Evolutionary conservation across 2,888 invertebrate genomes (phyloP), one percentile per base, ranked within the genome.

Genomic region (Zhengitettix transpicula): DNA sequence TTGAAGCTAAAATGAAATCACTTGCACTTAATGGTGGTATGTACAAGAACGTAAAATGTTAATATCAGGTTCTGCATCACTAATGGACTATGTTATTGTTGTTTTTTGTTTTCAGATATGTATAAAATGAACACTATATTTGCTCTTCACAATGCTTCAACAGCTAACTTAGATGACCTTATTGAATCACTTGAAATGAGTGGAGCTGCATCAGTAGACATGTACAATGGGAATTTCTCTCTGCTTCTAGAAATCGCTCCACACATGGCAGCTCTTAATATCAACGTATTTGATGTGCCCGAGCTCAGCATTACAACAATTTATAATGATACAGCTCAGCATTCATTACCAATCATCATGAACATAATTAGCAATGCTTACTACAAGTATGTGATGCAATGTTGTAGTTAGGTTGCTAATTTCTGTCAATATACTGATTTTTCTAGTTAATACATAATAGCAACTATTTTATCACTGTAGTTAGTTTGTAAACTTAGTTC

Each of bases 261-360:
- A 1, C 82, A 84, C 65, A 81, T 86, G 73, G 85, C 82, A 17
- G 84, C 83, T 2, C 77, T 83, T 64, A 82, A 81, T 68, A 71
- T 86, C 56, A 78, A 76, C 56, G 75, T 76, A 12, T 81, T 80
- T 64, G 70, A 74, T 58, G 53, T 60, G 58, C 76, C 79, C 0
- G 78, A 77, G 61, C 77, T 81, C 58, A 78, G 78, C 63, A 73
- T 84, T 17, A 80, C 81, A 65, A 76, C 83, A 51, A 78, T 83
- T 63, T 87, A 87, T 72, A 91, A 91, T 69, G 87, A 87, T 68
- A 87, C 89, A 0, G 84, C 81, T 67, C 81, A 86, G 56, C 90
- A 90, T 70, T 84, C 87, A 63, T 74, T 90, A 66, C 89, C 90
- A 5, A 82, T 88, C 62, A 75, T 87, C 52, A 72, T 87, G 55